Conservation (phyloP, 2,113 vertebrate genomes). For the Cyprinodon variegatus region DNA sequence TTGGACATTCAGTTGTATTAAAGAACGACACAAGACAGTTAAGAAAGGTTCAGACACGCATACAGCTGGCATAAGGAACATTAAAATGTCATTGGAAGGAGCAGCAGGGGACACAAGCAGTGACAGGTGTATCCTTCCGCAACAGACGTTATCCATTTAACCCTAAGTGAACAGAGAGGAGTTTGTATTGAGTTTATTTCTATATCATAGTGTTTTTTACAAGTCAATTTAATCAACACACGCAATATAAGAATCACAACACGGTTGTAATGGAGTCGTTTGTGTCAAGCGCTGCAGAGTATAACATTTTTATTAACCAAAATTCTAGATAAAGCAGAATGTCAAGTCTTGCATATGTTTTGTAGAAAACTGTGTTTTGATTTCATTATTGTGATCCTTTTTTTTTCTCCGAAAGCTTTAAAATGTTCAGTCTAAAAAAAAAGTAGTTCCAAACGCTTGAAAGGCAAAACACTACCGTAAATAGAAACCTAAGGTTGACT, state of each 20-base stretch:
- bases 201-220: neutral
- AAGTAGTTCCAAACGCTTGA: slow-evolving; percentile 65
- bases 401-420: neutral
- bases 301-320: slow-evolving; percentile 1
- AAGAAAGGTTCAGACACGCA: slow-evolving; percentile 9
- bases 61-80: slow-evolving; percentile 47
- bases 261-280: neutral
- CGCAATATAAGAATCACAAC: neutral
- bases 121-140: slow-evolving; percentile 72
- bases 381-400: neutral
- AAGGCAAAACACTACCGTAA: slow-evolving; percentile 72
- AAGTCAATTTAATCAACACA: neutral
- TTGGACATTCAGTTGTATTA: slow-evolving; percentile 22
- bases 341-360: neutral
- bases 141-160: slow-evolving; percentile 23
- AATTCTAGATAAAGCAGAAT: neutral
- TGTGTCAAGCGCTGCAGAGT: neutral
- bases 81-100: slow-evolving; percentile 57
- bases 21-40: neutral
- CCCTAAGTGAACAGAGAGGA: slow-evolving; percentile 14
- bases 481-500: slow-evolving; percentile 56
- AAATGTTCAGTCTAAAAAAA: slow-evolving; percentile 8
- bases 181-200: slow-evolving; percentile 1
- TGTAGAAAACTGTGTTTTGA: neutral
- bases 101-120: slow-evolving; percentile 35